Conservation (phyloP, 2,113 vertebrate species). For the Anoplopoma fimbria region DNA sequence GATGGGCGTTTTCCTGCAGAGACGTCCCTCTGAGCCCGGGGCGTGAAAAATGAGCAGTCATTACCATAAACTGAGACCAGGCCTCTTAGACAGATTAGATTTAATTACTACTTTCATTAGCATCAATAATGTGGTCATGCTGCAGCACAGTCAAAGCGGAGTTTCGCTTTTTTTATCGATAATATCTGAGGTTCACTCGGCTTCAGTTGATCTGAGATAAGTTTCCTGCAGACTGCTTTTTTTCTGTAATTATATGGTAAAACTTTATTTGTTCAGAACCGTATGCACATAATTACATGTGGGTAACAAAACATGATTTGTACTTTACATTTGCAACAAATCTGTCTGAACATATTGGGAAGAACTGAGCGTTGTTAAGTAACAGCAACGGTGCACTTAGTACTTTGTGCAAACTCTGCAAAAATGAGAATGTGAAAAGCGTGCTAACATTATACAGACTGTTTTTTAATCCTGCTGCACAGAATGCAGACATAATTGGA, state of each 20-base stretch:
- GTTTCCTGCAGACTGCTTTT: conserved; percentile 1
- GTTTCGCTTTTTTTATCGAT: conserved; percentile 23
- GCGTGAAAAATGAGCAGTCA: conserved; percentile 61
- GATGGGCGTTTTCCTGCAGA: conserved; percentile 17
- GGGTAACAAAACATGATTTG: background rate
- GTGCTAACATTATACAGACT: background rate
- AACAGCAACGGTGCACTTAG: background rate
- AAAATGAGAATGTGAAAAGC: background rate
- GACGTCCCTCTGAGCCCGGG: background rate
- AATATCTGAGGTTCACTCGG: conserved; percentile 8
- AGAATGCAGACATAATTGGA: conserved; percentile 33
- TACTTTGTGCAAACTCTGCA: background rate
- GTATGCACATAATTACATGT: background rate
- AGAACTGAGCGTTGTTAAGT: background rate
- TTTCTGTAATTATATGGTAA: conserved; percentile 16
- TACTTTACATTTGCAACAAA: background rate
- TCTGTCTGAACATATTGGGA: background rate
- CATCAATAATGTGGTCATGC: conserved; percentile 48
- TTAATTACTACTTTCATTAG: conserved; percentile 73
- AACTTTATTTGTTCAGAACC: background rate
- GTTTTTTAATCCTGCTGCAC: conserved; percentile 13
- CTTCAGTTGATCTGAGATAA: conserved; percentile 7
- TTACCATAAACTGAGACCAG: conserved; percentile 53
- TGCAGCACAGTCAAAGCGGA: conserved; percentile 27
- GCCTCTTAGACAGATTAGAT: conserved; percentile 66